Conservation (phyloP, 1,140 invertebrate genomes). For the Sipha flava region DNA sequence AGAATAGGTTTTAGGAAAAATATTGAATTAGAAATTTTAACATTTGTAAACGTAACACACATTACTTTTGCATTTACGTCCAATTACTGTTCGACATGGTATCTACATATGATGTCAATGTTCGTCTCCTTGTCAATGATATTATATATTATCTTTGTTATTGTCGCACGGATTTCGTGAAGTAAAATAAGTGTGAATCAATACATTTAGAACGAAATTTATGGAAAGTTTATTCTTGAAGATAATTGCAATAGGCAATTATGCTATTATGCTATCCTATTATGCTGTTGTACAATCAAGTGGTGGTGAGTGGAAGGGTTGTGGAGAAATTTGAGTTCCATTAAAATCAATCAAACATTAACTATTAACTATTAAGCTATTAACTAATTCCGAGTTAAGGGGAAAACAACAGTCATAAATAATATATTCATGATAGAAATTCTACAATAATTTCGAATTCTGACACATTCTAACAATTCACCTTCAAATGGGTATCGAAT, state of each 20-base stretch:
- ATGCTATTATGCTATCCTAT: no score
- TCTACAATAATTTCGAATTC: background rate
- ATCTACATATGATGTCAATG: background rate
- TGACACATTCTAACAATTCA: background rate
- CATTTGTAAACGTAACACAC: background rate
- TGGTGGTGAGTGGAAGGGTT: background rate
- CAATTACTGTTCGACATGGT: background rate
- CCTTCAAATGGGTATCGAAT: background rate
- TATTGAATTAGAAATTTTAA: background rate
- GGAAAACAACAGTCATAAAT: background rate
- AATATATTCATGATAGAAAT: background rate
- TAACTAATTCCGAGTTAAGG: background rate
- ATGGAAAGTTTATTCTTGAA: background rate
- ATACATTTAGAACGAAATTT: background rate
- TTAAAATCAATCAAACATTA: constrained; percentile 21
- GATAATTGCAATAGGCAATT: background rate
- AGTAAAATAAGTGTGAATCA: background rate
- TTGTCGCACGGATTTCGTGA: background rate
- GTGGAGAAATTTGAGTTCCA: background rate
- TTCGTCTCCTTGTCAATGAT: background rate
- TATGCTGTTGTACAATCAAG: background rate
- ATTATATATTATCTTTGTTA: background rate
- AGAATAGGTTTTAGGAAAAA: background rate
- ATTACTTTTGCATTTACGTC: background rate
- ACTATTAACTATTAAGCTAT: no score